phyloP scores from a whole-genome alignment of 2,888 invertebrate species.

The Saturnia pavonia region DNA sequence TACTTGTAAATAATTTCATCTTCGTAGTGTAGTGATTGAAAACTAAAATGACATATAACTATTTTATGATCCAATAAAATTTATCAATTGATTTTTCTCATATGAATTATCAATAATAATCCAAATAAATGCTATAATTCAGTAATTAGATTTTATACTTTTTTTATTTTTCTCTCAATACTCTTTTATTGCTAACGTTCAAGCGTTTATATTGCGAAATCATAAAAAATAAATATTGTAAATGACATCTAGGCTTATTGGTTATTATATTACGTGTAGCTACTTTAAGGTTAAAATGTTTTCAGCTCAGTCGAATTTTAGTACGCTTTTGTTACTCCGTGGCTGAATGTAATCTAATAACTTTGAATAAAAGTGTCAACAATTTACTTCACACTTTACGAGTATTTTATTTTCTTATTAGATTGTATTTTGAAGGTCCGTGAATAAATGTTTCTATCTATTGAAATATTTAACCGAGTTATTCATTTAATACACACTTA shows the following conservation, averaged over 20 bases:
- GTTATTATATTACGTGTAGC: slow-evolving; percentile 4
- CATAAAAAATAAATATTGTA: slow-evolving; percentile 27
- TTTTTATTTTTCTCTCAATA: slow-evolving; percentile 1
- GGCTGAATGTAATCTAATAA: background rate
- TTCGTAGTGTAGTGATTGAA: background rate
- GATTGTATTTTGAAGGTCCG: background rate
- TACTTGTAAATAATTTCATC: background rate
- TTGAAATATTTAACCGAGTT: background rate
- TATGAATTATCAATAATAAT: background rate
- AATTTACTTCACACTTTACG: background rate
- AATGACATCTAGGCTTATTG: slow-evolving; percentile 12
- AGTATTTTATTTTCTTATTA: background rate
- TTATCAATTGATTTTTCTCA: background rate
- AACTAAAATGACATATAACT: background rate
- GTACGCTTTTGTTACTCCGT: background rate
- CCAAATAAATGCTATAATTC: background rate
- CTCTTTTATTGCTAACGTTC: slow-evolving; percentile 18
- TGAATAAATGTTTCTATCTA: background rate
- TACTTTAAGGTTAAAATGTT: background rate
- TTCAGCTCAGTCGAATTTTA: background rate
- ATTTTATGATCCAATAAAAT: background rate
- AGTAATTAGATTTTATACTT: slow-evolving; percentile 14
- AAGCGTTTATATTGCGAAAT: slow-evolving; percentile 16
- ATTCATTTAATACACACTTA: background rate
- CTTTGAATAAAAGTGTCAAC: slow-evolving; percentile 5